Base-by-base conservation (phyloP, 2,113 vertebrate genomes). In the Ibidorhyncha struthersii region DNA sequence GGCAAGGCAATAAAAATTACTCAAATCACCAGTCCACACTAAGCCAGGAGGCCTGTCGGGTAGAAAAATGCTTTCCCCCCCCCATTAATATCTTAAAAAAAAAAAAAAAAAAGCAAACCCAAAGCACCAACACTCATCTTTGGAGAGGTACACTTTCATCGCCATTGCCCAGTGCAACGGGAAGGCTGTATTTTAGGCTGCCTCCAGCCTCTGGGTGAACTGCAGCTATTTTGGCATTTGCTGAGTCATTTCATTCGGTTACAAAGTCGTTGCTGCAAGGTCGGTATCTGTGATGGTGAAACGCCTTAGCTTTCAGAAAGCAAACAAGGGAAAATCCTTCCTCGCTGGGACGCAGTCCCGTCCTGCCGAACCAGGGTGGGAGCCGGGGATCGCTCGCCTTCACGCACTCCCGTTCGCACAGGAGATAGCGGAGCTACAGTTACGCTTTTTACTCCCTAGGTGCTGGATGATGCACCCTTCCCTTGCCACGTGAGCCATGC, bases 1-100 rank as follows among this genome's bases (percentile, higher is more conserved):
- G 79, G 61, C 79, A 91, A 22, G 29, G 70, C 84, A 91, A 93
- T 97, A 96, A 97, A 96, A 97, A 72, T 70, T n/a, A 62, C 82
- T 95, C 76, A 63, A 67, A 78, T 71, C 95, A 90, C 53, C 25
- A 70, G 63, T 81, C 66, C 63, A 36, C 30, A 4, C 30, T 77
- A 85, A 89, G 43, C 65, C 73, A 61, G 73, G 45, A 62, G 45
- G 63, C 34, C 88, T 90, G 66, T 32, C 2, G 7, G 50, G 63
- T 49, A 55, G 73, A 62, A 93, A 90, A 96, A 69, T 2, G 14
- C 36, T 70, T 85, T 61, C 93, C 36, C 45, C 45, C 26, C 77
- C 6, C 53, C n/a, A 41, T 93, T 61, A 80, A 9, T 56, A 22
- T 70, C 66, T 89, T 55, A 16, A 2, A 3, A 3, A 59, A 79